Percentiles rank a stretch among this genome's conserved stretches.
phyloP scores from a whole-genome alignment of 2,797 vertebrate genomes.

The Otolemur crassicaudatus region DNA sequence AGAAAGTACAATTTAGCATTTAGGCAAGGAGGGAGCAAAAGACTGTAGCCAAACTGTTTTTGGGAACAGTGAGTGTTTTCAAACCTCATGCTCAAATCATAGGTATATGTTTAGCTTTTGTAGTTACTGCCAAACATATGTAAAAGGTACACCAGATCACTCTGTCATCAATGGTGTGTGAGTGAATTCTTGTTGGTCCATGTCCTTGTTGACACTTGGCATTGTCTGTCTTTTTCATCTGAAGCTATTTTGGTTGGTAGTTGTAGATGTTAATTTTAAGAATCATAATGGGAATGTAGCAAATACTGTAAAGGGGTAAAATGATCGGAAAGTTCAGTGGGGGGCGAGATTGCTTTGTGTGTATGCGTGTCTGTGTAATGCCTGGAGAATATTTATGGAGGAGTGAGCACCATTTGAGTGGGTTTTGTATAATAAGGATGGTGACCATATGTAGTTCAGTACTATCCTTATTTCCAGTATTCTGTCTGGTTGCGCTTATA shows the following conservation, averaged over 20 bases:
- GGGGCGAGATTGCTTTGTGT: not conserved
- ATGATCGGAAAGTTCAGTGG: not conserved
- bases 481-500: constrained; percentile 30
- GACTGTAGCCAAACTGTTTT: not conserved
- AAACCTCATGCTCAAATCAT: not conserved
- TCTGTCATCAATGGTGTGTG: not conserved
- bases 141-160: not conserved
- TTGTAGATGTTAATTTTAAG: constrained; percentile 33
- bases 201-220: not conserved
- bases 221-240: constrained; percentile 36
- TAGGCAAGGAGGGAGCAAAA: not conserved
- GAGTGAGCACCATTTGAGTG: not conserved
- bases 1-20: not conserved
- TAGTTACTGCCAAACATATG: constrained; percentile 5
- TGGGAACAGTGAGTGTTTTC: not conserved
- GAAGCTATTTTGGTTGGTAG: constrained; percentile 4
- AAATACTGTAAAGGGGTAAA: constrained; percentile 7
- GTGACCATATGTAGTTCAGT: not conserved
- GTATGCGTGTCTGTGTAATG: not conserved
- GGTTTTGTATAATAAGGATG: not conserved
- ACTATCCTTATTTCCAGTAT: constrained; percentile 23
- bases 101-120: not conserved
- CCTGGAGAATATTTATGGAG: not conserved
- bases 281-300: not conserved
- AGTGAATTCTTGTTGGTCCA: not conserved